Conservation (phyloP, 2,797 vertebrate species). For the Myiotriccus ornatus region DNA sequence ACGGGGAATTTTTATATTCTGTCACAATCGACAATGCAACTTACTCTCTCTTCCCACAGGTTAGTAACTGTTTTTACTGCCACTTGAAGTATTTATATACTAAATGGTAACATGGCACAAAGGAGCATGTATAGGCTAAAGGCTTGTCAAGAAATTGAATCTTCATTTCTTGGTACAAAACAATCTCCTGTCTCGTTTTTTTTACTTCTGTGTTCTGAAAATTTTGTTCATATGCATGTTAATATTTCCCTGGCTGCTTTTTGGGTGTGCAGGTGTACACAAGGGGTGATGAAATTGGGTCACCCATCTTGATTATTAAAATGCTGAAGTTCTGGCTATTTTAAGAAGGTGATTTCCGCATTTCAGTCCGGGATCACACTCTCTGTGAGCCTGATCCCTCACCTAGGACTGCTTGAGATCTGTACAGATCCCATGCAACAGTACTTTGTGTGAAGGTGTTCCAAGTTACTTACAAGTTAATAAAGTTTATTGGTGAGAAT, state of each 20-base stretch:
- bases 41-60: constrained; percentile 89
- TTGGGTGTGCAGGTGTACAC: neutral
- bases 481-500: neutral
- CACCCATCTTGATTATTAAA: neutral
- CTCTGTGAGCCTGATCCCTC: neutral
- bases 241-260: neutral
- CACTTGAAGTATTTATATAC: neutral
- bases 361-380: neutral
- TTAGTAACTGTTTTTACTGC: constrained; percentile 49
- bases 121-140: neutral
- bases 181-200: neutral
- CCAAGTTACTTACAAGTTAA: neutral
- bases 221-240: neutral
- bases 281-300: neutral
- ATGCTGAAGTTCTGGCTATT: neutral
- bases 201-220: neutral
- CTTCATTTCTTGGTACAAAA: neutral
- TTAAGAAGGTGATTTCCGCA: neutral
- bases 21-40: constrained; percentile 91
- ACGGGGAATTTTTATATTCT: constrained; percentile 91
- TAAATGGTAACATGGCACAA: neutral
- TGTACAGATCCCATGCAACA: neutral
- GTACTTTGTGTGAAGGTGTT: neutral
- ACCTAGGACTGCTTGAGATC: neutral
- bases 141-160: neutral